phyloP scores from a whole-genome alignment of 2,113 vertebrate species.

The Caloenas nicobarica region DNA sequence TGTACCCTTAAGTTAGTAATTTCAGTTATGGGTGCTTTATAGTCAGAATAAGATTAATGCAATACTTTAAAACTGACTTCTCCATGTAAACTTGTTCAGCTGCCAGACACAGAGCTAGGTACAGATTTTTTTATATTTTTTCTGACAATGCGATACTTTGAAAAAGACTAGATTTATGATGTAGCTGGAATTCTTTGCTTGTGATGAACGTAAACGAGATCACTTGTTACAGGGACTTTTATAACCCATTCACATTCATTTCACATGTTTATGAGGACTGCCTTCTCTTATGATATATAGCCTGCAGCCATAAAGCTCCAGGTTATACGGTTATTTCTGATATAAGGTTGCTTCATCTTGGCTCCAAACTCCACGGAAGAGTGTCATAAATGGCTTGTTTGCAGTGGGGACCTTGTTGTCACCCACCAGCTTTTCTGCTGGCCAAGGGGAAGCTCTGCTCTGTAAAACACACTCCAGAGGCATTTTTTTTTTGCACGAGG shows the following conservation, averaged over 20 bases:
- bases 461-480: neutral
- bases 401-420: conserved; percentile 53
- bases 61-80: conserved; percentile 64
- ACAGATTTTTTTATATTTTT: conserved; percentile 14
- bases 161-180: conserved; percentile 79
- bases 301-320: conserved; percentile 74
- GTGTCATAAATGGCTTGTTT: conserved; percentile 78
- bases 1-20: conserved; percentile 63
- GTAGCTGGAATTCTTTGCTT: conserved; percentile 76
- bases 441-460: conserved; percentile 4
- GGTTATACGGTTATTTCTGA: conserved; percentile 77
- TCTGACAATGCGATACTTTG: conserved; percentile 67
- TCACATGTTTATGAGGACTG: conserved; percentile 79
- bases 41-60: conserved; percentile 58
- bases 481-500: accelerated
- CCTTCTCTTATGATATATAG: conserved; percentile 77
- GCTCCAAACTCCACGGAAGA: conserved; percentile 78
- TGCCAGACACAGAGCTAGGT: conserved; percentile 62
- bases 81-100: conserved; percentile 65
- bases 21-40: conserved; percentile 62
- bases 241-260: conserved; percentile 79
- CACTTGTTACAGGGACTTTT: conserved; percentile 77
- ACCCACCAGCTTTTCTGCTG: conserved; percentile 35
- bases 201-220: conserved; percentile 76
- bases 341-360: conserved; percentile 74